Conservation (phyloP, 2,888 invertebrate genomes). For the Drosophila imparisetae region DNA sequence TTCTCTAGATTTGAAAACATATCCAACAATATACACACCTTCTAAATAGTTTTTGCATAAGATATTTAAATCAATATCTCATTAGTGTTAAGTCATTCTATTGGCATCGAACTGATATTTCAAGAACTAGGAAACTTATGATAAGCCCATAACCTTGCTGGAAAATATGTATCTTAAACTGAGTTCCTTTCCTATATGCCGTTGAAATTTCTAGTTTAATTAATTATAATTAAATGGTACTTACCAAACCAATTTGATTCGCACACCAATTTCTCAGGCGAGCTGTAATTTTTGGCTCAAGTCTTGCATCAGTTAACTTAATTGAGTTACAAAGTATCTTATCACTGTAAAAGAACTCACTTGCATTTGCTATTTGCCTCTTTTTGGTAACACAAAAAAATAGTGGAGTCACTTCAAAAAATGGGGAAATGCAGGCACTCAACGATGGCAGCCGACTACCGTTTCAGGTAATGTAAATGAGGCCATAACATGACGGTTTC, state of each 20-base stretch:
- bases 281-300: conserved; percentile 7
- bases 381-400: conserved; percentile 20
- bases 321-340: conserved; percentile 75
- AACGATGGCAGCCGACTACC: conserved; percentile 29
- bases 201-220: not conserved
- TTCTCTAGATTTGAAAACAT: not conserved
- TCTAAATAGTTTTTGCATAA: not conserved
- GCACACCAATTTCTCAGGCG: conserved; percentile 1
- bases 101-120: not conserved
- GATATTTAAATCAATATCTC: not conserved
- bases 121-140: not conserved
- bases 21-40: not conserved
- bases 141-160: not conserved
- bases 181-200: not conserved
- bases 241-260: not conserved
- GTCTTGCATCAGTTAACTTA: conserved; percentile 52
- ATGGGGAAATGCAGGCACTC: conserved; percentile 29
- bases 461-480: conserved; percentile 13
- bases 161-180: not conserved
- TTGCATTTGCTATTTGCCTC: conserved; percentile 25
- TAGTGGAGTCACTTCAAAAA: conserved; percentile 44
- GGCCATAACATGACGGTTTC: not conserved
- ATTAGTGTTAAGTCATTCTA: not conserved
- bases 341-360: conserved; percentile 70
- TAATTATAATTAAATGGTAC: not conserved